phyloP scores from a whole-genome alignment of 2,888 invertebrate genomes.

The Meganola albula region DNA sequence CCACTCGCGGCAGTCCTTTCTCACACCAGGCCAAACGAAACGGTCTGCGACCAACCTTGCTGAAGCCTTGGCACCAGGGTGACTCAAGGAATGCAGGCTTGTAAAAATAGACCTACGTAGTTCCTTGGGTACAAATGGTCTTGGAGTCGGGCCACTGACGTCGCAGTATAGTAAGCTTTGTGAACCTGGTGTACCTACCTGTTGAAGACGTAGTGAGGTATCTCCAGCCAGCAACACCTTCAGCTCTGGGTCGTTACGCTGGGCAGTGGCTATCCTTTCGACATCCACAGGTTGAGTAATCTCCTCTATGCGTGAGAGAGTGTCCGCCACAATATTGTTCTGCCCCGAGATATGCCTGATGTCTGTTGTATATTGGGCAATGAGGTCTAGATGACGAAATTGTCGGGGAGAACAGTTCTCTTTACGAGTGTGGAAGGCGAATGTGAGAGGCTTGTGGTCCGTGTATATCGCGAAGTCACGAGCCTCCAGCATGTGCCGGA shows the following conservation, averaged over 20 bases:
- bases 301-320: constrained; percentile 2
- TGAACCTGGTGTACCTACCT: background rate
- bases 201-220: constrained; percentile 6
- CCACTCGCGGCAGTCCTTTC: constrained; percentile 2
- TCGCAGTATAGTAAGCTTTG: background rate
- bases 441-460: constrained; percentile 34
- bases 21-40: background rate
- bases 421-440: constrained; percentile 1
- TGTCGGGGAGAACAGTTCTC: too few species aligned
- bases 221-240: too few species aligned
- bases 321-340: constrained; percentile 1
- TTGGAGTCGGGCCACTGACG: background rate
- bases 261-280: background rate
- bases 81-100: constrained; percentile 1
- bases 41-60: constrained; percentile 2
- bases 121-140: background rate
- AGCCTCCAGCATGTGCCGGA: constrained; percentile 38
- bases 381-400: background rate
- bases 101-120: background rate
- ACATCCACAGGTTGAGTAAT: background rate
- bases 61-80: background rate
- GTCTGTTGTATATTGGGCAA: background rate
- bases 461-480: constrained; percentile 32
- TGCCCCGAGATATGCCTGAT: constrained; percentile 1
- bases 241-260: background rate